A percentile compares a stretch with the other conserved stretches of the same genome.
phyloP scores from a whole-genome alignment of 1,140 invertebrate species.

The Glomeris maerens region DNA sequence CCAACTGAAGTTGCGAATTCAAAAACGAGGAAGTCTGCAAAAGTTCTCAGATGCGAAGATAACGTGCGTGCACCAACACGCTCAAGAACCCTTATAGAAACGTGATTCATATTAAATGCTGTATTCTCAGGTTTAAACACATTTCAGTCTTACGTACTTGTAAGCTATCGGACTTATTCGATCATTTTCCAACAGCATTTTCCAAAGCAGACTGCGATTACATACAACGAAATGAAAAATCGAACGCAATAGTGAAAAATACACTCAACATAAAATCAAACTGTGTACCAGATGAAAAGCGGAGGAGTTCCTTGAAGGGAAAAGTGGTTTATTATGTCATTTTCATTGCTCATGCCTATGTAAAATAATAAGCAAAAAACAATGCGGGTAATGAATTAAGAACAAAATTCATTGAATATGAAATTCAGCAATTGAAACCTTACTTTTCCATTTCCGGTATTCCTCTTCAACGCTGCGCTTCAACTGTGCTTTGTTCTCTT shows the following conservation, averaged over 20 bases:
- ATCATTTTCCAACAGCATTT: conserved; percentile 89
- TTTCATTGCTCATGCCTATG: conserved; percentile 85
- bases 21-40: conserved; percentile 85
- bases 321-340: conserved; percentile 89
- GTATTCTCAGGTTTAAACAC: neutral
- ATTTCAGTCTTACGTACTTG: conserved; percentile 47
- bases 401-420: conserved; percentile 10
- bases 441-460: conserved; percentile 80
- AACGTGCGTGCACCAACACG: conserved; percentile 78
- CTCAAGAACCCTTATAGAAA: conserved; percentile 63
- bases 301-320: conserved; percentile 74
- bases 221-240: too few species aligned
- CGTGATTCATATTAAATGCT: conserved; percentile 8
- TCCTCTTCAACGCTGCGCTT: conserved; percentile 68
- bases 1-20: conserved; percentile 75
- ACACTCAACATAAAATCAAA: too few species aligned
- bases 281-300: conserved; percentile 49
- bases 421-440: conserved; percentile 9
- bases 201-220: conserved; percentile 66
- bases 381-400: conserved; percentile 4
- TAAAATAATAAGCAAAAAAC: too few species aligned
- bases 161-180: conserved; percentile 83
- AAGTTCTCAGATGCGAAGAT: conserved; percentile 77
- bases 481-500: conserved; percentile 76
- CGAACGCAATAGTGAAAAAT: too few species aligned